Evolutionary conservation across 2,797 vertebrate species (phyloP), one percentile per base, ranked within the genome.

Genomic region (Oophaga sylvatica): DNA sequence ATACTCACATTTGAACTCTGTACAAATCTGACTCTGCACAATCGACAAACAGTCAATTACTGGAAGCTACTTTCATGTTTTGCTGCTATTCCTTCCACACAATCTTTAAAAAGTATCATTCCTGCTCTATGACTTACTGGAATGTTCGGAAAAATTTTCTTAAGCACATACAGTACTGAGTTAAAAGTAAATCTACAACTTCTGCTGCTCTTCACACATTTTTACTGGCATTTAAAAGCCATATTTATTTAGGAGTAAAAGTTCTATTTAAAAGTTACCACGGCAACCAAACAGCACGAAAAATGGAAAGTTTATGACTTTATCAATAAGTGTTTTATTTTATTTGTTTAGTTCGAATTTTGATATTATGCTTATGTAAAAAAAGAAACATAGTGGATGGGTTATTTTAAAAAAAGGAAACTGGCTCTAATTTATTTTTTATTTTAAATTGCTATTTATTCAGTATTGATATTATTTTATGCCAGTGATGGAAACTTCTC

Each of bases 41-140:
- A 77, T 78, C 41, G 73, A 68, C 78, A 87, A 81, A 82, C 71
- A 87, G 70, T 87, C 80, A 76, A 83, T 87, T 87, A 78, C 63
- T 79, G 60, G 75, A 70, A 77, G 60, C 29, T 10, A 29, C 79
- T 87, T 71, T 81, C 67, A 87, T 80, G 75, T 67, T 87, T 71
- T 29, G 45, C 77, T 84, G 29, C 20, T 45, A 31, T 45, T 87
- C 71, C 81, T 71, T 83, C 75, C 65, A 67, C 65, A 31, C 53
- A 16, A 83, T 77, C 86, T 62, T 57, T 70, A 84, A 79, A 83
- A 70, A 83, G 81, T 16, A 48, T 79, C 63, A 83, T 87, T 78
- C 87, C 59, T 70, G 16, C 22, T 60, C 31, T 71, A 48, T 45
- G 65, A 67, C 53, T 53, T 78, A 57, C 60, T 79, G 75, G 62